Conservation (phyloP, 35 echinoderm and acorn worm species). For the Hemicentrotus pulcherrimus region DNA sequence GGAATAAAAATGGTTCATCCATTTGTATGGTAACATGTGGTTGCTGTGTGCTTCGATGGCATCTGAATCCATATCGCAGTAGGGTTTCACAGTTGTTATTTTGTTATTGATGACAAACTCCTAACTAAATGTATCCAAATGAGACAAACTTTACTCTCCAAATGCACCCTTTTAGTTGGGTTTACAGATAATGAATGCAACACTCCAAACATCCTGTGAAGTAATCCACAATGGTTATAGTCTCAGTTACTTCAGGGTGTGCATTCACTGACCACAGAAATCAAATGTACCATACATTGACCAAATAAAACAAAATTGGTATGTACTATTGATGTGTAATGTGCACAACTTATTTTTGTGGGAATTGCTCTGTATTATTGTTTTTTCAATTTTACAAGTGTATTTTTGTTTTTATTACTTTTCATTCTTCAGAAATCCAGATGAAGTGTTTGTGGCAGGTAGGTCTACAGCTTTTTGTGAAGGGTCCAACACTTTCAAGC, state of each 20-base stretch:
- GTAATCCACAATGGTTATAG: background rate
- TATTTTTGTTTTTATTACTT: background rate
- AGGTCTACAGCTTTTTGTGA: constrained; percentile 27
- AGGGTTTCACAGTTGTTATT: too few relatives aligned
- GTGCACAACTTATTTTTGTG: constrained; percentile 19
- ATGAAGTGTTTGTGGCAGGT: constrained; percentile 24
- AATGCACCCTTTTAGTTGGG: background rate
- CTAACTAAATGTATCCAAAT: too few relatives aligned
- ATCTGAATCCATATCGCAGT: too few relatives aligned
- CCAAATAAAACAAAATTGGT: background rate
- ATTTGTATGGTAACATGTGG: too few relatives aligned
- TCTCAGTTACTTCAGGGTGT: background rate
- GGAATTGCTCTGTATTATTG: background rate
- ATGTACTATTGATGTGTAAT: constrained; percentile 4
- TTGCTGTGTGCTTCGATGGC: too few relatives aligned
- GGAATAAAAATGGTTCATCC: too few relatives aligned
- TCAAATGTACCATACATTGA: background rate
- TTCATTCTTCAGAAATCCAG: constrained; percentile 46
- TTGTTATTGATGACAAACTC: too few relatives aligned
- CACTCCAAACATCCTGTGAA: background rate
- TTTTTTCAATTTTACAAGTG: background rate
- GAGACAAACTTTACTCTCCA: background rate
- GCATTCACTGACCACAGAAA: constrained; percentile 22
- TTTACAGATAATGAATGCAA: background rate
- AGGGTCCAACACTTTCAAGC: constrained; percentile 26